phyloP scores from a whole-genome alignment of 2,797 vertebrate genomes.

The Columba guinea region DNA sequence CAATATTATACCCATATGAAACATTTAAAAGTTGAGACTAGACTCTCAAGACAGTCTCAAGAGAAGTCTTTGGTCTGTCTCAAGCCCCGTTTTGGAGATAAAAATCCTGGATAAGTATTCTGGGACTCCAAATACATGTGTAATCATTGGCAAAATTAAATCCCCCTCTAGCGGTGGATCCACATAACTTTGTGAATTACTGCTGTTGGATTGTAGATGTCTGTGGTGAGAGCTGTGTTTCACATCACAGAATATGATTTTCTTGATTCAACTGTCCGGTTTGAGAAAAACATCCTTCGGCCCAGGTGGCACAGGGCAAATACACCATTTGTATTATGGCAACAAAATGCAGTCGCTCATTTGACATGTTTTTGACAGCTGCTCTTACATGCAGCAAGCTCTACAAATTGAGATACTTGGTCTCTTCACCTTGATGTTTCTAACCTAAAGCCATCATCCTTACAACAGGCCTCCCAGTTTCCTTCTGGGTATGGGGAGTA shows the following conservation, averaged over 20 bases:
- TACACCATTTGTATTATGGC: fast-evolving
- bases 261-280: background rate
- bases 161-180: slow-evolving; percentile 58
- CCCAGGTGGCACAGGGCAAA: background rate
- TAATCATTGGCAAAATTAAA: slow-evolving; percentile 34
- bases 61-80: background rate
- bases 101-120: background rate
- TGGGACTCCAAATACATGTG: fast-evolving
- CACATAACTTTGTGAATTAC: background rate
- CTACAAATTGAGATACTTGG: background rate
- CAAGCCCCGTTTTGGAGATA: background rate
- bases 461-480: background rate
- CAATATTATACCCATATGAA: background rate
- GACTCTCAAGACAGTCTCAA: background rate
- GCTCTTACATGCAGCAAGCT: background rate
- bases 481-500: background rate
- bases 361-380: background rate
- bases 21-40: background rate
- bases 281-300: background rate
- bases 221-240: background rate
- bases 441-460: background rate
- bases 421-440: background rate
- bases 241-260: background rate
- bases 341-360: background rate
- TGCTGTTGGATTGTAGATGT: fast-evolving